These are phyloP conservation scores for Drosophila algonquin DNA, from an alignment of 2,888 invertebrate species.

Conservation along the genomic window DNA sequence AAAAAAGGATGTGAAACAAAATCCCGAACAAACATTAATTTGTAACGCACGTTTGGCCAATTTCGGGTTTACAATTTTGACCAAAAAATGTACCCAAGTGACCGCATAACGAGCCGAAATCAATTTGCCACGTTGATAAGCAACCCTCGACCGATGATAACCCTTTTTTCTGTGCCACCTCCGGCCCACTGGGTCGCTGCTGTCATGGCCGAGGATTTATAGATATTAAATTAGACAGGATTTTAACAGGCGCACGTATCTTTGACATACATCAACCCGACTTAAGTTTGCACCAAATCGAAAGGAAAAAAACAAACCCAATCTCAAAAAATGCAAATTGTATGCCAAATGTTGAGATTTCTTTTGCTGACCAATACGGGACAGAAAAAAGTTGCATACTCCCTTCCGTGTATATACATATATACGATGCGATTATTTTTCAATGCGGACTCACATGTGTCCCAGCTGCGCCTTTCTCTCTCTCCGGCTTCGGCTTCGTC, in stretches of 20 bases:
- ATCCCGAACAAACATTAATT: slow-evolving; percentile 80
- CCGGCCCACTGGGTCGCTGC: slow-evolving; percentile 34
- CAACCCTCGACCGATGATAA: slow-evolving; percentile 47
- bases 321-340: slow-evolving; percentile 63
- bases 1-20: slow-evolving; percentile 55
- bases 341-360: slow-evolving; percentile 66
- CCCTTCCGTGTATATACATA: too few relatives aligned
- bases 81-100: slow-evolving; percentile 78
- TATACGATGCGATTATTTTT: neutral
- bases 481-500: slow-evolving; percentile 17
- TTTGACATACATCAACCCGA: slow-evolving; percentile 75
- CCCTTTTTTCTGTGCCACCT: slow-evolving; percentile 40
- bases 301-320: slow-evolving; percentile 16
- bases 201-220: slow-evolving; percentile 73
- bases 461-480: slow-evolving; percentile 45
- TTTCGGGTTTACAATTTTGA: slow-evolving; percentile 76
- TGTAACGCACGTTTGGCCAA: slow-evolving; percentile 81
- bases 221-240: slow-evolving; percentile 77
- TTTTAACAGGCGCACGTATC: slow-evolving; percentile 73
- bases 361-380: slow-evolving; percentile 38
- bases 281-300: slow-evolving; percentile 51
- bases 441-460: slow-evolving; percentile 47
- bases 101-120: slow-evolving; percentile 79
- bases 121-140: slow-evolving; percentile 79
- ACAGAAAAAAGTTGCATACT: slow-evolving; percentile 8